Percentiles rank a stretch among this genome's conserved stretches.
Evolutionary conservation across 2,888 invertebrate species (phyloP).

Genomic region (Acronicta leporina): DNA sequence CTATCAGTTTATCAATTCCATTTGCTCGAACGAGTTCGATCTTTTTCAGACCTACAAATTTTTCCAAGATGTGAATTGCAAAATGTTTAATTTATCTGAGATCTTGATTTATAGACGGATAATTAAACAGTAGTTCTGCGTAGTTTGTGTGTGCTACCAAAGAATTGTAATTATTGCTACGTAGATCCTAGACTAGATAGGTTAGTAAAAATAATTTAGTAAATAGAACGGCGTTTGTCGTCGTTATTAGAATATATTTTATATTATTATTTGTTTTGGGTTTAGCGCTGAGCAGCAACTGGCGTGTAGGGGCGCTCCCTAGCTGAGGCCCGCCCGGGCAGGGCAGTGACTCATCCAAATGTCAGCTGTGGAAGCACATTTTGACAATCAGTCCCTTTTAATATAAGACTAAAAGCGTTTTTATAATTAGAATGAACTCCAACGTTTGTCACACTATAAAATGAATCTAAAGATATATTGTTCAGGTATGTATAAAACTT

Average conservation of each 20-base stretch:
- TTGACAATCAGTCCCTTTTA: constrained; percentile 56
- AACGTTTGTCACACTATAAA: neutral
- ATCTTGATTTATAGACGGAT: neutral
- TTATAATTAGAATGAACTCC: constrained; percentile 14
- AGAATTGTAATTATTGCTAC: too few relatives aligned
- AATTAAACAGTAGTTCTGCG: neutral
- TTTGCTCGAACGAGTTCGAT: neutral
- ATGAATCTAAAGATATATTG: too few relatives aligned
- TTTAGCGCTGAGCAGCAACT: constrained; percentile 23
- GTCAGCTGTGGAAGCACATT: constrained; percentile 57
- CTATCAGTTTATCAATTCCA: constrained; percentile 4
- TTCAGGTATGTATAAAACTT: too few relatives aligned
- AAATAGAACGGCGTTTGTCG: constrained; percentile 10
- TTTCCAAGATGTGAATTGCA: constrained; percentile 1
- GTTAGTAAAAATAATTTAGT: constrained; percentile 6
- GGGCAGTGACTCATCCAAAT: constrained; percentile 68
- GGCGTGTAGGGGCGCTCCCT: constrained; percentile 58
- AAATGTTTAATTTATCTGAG: constrained; percentile 1
- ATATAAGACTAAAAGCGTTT: constrained; percentile 14
- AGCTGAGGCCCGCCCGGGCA: constrained; percentile 41
- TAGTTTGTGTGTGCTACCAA: too few relatives aligned
- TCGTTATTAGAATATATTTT: too few relatives aligned
- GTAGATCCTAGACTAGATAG: too few relatives aligned
- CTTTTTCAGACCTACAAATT: neutral
- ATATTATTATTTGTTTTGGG: constrained; percentile 38